A percentile compares a stretch with the other conserved stretches of the same genome.
These are phyloP conservation scores for Thecocarcelia acutangulata DNA, from an alignment of 2,888 invertebrate genomes.

Conservation along the genomic window DNA sequence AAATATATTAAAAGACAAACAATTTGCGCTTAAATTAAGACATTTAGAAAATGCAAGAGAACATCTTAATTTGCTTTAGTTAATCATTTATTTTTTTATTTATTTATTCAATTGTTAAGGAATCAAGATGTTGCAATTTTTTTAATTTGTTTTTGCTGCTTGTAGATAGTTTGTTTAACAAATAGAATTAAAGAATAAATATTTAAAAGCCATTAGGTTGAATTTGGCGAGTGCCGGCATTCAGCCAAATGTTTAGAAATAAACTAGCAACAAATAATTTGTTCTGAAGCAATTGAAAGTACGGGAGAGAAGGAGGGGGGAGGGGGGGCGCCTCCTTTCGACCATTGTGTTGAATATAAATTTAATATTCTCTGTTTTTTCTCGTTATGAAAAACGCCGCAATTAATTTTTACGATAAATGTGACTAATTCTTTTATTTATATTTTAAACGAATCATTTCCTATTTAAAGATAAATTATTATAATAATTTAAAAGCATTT, in stretches of 20 bases:
- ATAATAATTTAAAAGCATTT: background rate
- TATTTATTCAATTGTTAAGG: constrained; percentile 16
- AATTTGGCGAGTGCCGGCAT: constrained; percentile 62
- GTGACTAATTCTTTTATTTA: constrained; percentile 28
- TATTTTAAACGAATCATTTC: constrained; percentile 19
- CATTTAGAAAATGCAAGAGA: background rate
- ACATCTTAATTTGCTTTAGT: constrained; percentile 12
- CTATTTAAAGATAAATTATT: constrained; percentile 20
- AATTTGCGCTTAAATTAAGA: constrained; percentile 15
- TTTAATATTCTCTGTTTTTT: background rate
- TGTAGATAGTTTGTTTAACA: constrained; percentile 6
- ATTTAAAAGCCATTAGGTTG: constrained; percentile 62
- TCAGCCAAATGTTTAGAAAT: constrained; percentile 37
- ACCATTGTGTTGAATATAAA: constrained; percentile 7
- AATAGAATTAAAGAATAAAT: constrained; percentile 50
- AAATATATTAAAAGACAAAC: too few species aligned
- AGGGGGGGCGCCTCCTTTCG: too few species aligned
- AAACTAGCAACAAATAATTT: background rate
- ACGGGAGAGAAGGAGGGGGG: too few species aligned
- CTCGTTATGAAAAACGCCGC: background rate
- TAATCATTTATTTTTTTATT: constrained; percentile 29
- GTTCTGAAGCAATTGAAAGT: background rate
- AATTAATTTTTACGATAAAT: constrained; percentile 40
- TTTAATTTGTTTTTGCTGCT: background rate
- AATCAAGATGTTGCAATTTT: constrained; percentile 40